Conservation (phyloP, 2,888 invertebrate genomes). For the Nephrotoma guestfalica region DNA sequence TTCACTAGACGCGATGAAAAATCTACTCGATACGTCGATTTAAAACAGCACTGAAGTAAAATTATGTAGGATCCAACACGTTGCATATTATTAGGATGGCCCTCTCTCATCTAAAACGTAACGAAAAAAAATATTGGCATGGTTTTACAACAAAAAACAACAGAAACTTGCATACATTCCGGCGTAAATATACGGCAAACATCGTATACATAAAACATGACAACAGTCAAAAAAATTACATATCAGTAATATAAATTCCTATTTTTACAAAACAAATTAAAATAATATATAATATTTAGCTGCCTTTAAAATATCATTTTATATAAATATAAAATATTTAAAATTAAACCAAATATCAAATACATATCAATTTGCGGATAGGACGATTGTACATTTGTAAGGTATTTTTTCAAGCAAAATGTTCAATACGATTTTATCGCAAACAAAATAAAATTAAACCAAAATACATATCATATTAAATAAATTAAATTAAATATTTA, state of each 20-base stretch:
- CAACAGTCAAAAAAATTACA: not conserved
- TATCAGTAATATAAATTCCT: not conserved
- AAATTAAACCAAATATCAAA: not conserved
- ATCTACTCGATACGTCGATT: constrained; percentile 21
- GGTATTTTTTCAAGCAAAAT: not conserved
- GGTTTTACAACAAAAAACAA: not conserved
- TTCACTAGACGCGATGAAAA: constrained; percentile 31
- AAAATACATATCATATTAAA: not conserved
- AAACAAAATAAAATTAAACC: not conserved
- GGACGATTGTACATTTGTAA: not conserved
- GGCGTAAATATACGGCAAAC: not conserved
- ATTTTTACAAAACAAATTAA: not conserved
- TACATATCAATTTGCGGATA: not conserved
- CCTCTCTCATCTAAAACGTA: not conserved
- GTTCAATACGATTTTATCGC: not conserved
- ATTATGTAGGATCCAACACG: not conserved
- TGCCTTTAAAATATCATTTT: not conserved
- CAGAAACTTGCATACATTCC: not conserved
- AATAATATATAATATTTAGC: not conserved
- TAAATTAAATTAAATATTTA: not conserved
- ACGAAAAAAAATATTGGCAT: not conserved
- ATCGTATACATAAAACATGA: not conserved
- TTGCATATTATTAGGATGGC: not conserved
- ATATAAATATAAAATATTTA: not conserved
- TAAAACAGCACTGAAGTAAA: not conserved